Evolutionary conservation across 2,113 vertebrate genomes (phyloP), one percentile per base, ranked within the genome.

Genomic region (Varanus komodoensis): DNA sequence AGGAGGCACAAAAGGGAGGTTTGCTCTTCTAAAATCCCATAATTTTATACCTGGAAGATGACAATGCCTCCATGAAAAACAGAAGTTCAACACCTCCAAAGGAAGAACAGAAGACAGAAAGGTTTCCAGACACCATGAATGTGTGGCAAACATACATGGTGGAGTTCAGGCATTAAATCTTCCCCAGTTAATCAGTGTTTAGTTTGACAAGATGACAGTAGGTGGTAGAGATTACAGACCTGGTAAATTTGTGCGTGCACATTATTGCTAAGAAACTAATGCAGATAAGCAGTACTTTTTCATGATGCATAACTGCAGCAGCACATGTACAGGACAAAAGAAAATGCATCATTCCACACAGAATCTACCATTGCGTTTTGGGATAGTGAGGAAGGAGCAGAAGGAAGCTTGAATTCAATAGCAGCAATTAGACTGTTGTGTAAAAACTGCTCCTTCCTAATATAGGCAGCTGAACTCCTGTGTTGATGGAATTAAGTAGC

Each of bases 401-500:
- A 52, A 44, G 32, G 64, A 78, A 38, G 25, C 17, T 48, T 52
- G 14, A 27, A 57, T 89, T 73, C 80, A 61, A 17, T 27, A 82
- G 14, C 32, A 54, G 32, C 52, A 79, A 79, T 69, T 68, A 79
- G 27, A 61, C n/a, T 61, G n/a, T 19, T 64, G 12, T 87, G 34
- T 68, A 38, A 68, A 23, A 50, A 68, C 29, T 50, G 27, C 64
- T 79, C 3, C 27, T 52, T 9, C 19, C 19, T 44, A 17, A 34
- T 52, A 50, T 8, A 77, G 57, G 14, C 77, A 84, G 74, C 57
- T 50, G 44, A 54, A 9, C 32, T 89, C 84, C 73, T 68, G 38
- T 84, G 84, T 84, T 89, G 78, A 84, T 74, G 14, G 32, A 19
- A 34, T 54, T 77, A 34, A 44, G 61, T 69, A 89, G 89, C 48